Conservation (phyloP, 2,797 vertebrate genomes). For the Trachops cirrhosus region DNA sequence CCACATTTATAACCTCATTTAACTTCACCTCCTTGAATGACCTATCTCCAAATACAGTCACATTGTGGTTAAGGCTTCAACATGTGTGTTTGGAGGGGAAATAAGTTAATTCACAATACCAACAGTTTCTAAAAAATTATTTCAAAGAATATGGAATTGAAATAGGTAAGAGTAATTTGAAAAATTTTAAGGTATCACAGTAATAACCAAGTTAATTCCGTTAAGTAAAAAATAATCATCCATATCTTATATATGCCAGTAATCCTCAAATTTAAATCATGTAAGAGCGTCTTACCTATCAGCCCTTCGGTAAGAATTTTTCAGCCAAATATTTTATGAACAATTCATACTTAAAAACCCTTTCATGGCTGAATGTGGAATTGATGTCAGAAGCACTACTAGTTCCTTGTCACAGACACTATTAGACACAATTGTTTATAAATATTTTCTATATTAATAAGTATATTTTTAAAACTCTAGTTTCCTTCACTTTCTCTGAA, state of each 20-base stretch:
- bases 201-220: background rate
- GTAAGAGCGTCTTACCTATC: background rate
- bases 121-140: background rate
- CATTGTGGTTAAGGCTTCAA: background rate
- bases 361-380: background rate
- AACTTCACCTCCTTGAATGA: background rate
- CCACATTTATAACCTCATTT: background rate
- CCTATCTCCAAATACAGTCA: background rate
- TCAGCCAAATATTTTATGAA: background rate
- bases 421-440: background rate
- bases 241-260: background rate
- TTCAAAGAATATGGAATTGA: background rate
- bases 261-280: background rate
- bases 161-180: background rate
- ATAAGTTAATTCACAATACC: background rate
- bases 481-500: background rate
- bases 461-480: background rate
- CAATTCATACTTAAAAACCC: background rate
- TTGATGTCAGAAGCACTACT: background rate
- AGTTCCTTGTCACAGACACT: background rate
- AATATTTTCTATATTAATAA: background rate
- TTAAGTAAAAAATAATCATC: background rate
- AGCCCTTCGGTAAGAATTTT: background rate
- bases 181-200: background rate
- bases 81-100: background rate